Base-by-base conservation (phyloP, 2,113 vertebrate genomes). In the Ptilorrhoa leucosticta region DNA sequence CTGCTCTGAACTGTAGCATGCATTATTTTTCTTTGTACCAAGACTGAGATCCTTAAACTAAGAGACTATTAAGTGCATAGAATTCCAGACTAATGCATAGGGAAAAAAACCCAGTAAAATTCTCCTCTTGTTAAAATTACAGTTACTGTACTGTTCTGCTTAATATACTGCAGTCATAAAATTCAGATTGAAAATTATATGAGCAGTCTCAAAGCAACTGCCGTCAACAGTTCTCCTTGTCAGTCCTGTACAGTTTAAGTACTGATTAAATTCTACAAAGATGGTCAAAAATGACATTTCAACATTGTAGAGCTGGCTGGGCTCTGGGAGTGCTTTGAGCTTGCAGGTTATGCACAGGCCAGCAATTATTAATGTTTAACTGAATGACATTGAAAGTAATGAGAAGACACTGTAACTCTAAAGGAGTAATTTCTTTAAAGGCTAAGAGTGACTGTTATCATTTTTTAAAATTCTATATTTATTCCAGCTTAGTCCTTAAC, bases 301-400 rank as follows among this genome's bases (percentile, higher is more conserved):
- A 70, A 78, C 63, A 56, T 81, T 66, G 87, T 60, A 26, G 71
- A 88, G 51, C 60, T 95, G 80, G 39, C 60, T 94, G 77, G 54
- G 79, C 65, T 80, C 90, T 84, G 93, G 54, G 85, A 93, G 92
- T 87, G 86, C 94, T 93, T 93, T 90, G 88, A 94, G 83, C 54
- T 96, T 77, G 58, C 65, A 90, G 95, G 94, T 95, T 94, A 87
- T 90, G 72, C 47, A 76, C 72, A 82, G 90, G 83, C 94, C 96
- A 87, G 91, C 83, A 89, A 92, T 83, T 72, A 63, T 50, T 90
- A 66, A 95, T 87, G 66, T 54, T 48, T 80, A 61, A 89, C 77
- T 86, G 86, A 87, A 56, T n/a, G 86, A 80, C 92, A 72, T 70
- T 90, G 68, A 75, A 63, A 60, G 33, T 40, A 87, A 78, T 83